phyloP scores from a whole-genome alignment of 2,113 vertebrate species.

The Mellivora capensis region DNA sequence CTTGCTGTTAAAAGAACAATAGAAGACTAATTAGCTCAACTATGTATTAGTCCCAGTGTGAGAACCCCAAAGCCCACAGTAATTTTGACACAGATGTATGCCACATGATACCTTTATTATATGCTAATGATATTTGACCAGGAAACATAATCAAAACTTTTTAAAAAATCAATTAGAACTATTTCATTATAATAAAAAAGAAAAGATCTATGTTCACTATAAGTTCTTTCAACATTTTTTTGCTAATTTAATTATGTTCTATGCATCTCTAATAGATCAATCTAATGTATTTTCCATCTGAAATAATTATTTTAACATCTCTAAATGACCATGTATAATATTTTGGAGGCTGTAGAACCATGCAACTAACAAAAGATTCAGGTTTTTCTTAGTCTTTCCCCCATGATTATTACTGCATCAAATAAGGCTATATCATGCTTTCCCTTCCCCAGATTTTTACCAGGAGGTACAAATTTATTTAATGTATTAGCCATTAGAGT shows the following conservation, averaged over 20 bases:
- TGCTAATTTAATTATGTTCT: conserved; percentile 53
- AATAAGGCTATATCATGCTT: not conserved
- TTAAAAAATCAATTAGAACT: conserved; percentile 50
- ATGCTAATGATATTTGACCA: conserved; percentile 66
- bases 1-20: conserved; percentile 73
- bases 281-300: not conserved
- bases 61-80: conserved; percentile 49
- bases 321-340: conserved; percentile 1
- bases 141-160: conserved; percentile 68
- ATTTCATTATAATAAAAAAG: conserved; percentile 59
- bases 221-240: conserved; percentile 53
- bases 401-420: not conserved
- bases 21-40: conserved; percentile 69
- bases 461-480: not conserved
- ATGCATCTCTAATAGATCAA: not conserved
- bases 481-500: not conserved
- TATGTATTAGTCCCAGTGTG: conserved; percentile 53
- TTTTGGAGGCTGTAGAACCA: not conserved
- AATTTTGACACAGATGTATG: conserved; percentile 67
- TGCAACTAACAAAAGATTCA: not conserved
- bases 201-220: conserved; percentile 41
- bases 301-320: conserved; percentile 23
- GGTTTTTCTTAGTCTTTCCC: not conserved
- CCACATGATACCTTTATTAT: conserved; percentile 68
- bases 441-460: not conserved